A percentile compares a stretch with the other conserved stretches of the same genome.
Conservation (phyloP, 2,888 invertebrate genomes). For the Eudemis profundana region DNA sequence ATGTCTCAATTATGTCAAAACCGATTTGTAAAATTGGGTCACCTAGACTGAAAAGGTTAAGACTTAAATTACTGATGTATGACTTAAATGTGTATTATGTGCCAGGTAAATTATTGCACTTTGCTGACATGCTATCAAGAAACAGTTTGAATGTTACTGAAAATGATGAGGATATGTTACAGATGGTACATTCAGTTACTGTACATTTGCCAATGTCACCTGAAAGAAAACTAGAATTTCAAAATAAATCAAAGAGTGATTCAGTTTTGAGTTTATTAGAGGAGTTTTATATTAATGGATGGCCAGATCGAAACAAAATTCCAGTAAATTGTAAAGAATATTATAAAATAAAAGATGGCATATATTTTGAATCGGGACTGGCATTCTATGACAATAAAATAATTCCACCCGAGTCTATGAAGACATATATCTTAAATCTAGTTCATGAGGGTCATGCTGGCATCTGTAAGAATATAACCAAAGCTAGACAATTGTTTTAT, state of each 20-base stretch:
- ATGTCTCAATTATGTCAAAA: conserved; percentile 24
- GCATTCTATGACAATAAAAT: conserved; percentile 41
- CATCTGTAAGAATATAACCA: conserved; percentile 28
- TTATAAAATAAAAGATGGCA: conserved; percentile 35
- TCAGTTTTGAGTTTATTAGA: no score
- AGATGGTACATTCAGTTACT: conserved; percentile 27
- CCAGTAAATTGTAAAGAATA: neutral
- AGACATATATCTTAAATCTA: conserved; percentile 33
- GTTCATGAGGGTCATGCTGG: conserved; percentile 42
- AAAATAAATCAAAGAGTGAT: no score
- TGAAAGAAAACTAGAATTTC: conserved; percentile 34
- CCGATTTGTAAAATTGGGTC: conserved; percentile 34
- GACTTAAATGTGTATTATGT: conserved; percentile 24
- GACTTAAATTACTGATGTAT: conserved; percentile 22
- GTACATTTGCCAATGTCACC: conserved; percentile 43
- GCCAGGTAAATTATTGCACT: conserved; percentile 25
- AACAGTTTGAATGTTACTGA: conserved; percentile 17
- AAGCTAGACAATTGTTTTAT: conserved; percentile 36
- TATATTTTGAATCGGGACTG: conserved; percentile 41
- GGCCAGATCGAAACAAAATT: conserved; percentile 9
- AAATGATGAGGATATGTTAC: conserved; percentile 29
- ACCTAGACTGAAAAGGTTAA: conserved; percentile 11
- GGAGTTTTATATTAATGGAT: conserved; percentile 19
- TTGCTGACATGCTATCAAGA: no score
- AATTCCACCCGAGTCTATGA: conserved; percentile 34